Conservation (phyloP, 2,888 invertebrate species). For the Salpingus planirostris region DNA sequence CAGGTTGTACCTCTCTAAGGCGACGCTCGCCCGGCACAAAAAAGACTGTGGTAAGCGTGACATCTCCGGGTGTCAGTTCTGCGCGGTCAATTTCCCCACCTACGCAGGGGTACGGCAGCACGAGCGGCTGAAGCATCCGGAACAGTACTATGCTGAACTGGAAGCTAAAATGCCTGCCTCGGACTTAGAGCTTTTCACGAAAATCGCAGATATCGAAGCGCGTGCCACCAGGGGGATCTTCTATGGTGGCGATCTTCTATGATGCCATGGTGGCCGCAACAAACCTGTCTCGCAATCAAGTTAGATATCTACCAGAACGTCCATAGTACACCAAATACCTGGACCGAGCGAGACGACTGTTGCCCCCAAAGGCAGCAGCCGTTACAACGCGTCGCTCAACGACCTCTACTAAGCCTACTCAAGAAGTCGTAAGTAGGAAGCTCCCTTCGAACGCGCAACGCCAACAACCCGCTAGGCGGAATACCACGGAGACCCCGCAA, state of each 20-base stretch:
- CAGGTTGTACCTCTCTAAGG: constrained; percentile 1
- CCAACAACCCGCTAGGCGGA: no score
- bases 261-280: constrained; percentile 6
- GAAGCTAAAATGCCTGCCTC: constrained; percentile 3
- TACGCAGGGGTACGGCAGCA: constrained; percentile 5
- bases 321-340: constrained; percentile 5
- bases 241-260: no score
- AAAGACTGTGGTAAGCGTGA: constrained; percentile 3
- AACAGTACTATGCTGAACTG: constrained; percentile 1
- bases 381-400: no score
- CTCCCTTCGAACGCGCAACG: no score
- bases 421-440: no score
- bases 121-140: constrained; percentile 3
- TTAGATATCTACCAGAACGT: constrained; percentile 6
- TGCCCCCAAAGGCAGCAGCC: neutral
- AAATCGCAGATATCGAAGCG: constrained; percentile 7
- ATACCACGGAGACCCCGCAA: no score
- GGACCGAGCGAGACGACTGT: constrained; percentile 1
- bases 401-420: no score
- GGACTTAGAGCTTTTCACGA: constrained; percentile 2
- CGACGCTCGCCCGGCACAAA: constrained; percentile 2
- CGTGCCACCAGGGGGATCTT: neutral
- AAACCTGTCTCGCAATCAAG: constrained; percentile 8
- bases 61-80: constrained; percentile 3
- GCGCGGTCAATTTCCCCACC: neutral